Percentiles rank a stretch among this genome's conserved stretches.
These are phyloP conservation scores for Hippocampus kuda DNA, from an alignment of 2,797 vertebrate species.

Conservation along the genomic window DNA sequence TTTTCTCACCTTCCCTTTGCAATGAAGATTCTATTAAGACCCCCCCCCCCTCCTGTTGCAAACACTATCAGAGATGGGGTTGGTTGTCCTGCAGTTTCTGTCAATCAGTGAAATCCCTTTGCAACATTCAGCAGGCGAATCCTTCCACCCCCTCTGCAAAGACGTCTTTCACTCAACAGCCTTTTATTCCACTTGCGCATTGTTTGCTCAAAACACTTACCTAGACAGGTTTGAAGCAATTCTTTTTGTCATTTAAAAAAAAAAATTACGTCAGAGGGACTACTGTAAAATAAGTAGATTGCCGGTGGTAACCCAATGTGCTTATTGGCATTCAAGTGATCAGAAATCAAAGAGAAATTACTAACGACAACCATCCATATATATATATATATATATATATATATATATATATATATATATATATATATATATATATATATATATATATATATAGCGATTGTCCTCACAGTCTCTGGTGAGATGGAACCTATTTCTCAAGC, in stretches of 20 bases:
- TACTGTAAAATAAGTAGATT: background rate
- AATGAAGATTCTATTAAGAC: slow-evolving; percentile 43
- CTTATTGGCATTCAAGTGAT: background rate
- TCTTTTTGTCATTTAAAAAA: background rate
- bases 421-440: too few species aligned
- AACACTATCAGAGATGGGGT: slow-evolving; percentile 34
- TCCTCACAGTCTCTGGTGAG: too few species aligned
- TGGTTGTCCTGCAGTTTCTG: slow-evolving; percentile 43
- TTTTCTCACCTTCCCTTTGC: slow-evolving; percentile 3
- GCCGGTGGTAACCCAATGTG: background rate
- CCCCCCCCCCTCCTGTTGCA: slow-evolving; percentile 7
- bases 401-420: too few species aligned
- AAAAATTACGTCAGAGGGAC: background rate
- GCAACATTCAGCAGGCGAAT: slow-evolving; percentile 35
- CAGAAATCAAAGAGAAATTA: background rate
- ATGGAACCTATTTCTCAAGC: too few species aligned
- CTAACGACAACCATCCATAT: background rate
- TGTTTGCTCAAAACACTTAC: slow-evolving; percentile 46
- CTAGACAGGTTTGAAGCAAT: slow-evolving; percentile 28
- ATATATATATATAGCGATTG: too few species aligned
- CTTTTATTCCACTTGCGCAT: slow-evolving; percentile 44
- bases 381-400: too few species aligned
- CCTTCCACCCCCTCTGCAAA: slow-evolving; percentile 29
- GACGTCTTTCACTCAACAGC: slow-evolving; percentile 33
- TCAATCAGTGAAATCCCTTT: slow-evolving; percentile 57